phyloP scores from a whole-genome alignment of 1,140 invertebrate species.

The Heliothis virescens region DNA sequence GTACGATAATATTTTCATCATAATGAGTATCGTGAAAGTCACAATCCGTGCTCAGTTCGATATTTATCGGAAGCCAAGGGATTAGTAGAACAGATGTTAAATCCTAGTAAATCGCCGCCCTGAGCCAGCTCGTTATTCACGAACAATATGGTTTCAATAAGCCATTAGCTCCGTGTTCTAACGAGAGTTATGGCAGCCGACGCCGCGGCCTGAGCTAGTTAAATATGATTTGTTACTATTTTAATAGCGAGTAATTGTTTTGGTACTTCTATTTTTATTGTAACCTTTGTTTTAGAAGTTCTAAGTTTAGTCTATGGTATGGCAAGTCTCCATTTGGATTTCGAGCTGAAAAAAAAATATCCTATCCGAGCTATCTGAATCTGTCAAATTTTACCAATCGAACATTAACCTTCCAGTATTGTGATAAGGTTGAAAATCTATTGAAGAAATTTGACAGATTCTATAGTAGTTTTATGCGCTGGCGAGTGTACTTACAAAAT shows the following conservation, averaged over 20 bases:
- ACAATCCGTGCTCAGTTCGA: conserved; percentile 21
- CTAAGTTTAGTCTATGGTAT: not conserved
- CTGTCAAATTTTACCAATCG: too few species aligned
- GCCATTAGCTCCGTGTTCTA: conserved; percentile 48
- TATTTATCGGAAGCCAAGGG: conserved; percentile 35
- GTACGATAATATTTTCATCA: not conserved
- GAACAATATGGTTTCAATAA: conserved; percentile 57
- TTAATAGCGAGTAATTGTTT: conserved; percentile 45
- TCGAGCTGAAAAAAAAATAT: too few species aligned
- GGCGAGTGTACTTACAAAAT: too few species aligned
- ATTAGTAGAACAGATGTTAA: conserved; percentile 48
- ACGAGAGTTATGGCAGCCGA: conserved; percentile 45
- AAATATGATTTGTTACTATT: conserved; percentile 49
- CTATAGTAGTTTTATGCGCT: too few species aligned
- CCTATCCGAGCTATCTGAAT: too few species aligned
- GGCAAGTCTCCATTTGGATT: too few species aligned
- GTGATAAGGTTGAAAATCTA: too few species aligned
- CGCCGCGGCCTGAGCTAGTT: conserved; percentile 36
- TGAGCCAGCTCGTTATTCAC: conserved; percentile 48
- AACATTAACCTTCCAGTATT: too few species aligned
- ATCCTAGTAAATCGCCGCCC: conserved; percentile 32
- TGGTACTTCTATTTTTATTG: conserved; percentile 48
- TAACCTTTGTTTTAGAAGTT: conserved; percentile 29
- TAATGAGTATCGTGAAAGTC: conserved; percentile 26
- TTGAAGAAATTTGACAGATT: too few species aligned